phyloP scores from a whole-genome alignment of 2,888 invertebrate species.

The Melipona bicolor region DNA sequence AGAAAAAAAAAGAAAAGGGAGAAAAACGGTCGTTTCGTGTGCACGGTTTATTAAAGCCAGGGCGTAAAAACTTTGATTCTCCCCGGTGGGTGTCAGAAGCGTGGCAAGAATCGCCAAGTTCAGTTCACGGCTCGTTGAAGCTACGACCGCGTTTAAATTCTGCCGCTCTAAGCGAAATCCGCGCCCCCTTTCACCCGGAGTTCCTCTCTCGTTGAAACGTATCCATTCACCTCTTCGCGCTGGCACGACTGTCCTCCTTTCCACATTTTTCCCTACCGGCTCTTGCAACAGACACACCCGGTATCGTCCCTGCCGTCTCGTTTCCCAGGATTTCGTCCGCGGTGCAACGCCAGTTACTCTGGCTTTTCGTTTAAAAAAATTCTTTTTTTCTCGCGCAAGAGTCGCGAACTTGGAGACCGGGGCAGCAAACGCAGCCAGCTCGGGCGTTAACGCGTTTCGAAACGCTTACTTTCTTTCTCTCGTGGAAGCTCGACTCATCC shows the following conservation, averaged over 20 bases:
- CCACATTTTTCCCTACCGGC: not conserved
- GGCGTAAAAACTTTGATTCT: slow-evolving; percentile 11
- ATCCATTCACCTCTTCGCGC: not conserved
- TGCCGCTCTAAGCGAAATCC: slow-evolving; percentile 10
- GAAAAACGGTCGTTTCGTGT: slow-evolving; percentile 8
- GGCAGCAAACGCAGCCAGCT: not conserved
- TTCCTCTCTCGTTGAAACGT: slow-evolving; percentile 9
- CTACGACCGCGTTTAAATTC: slow-evolving; percentile 24
- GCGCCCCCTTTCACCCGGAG: slow-evolving; percentile 27
- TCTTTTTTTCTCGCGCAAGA: not conserved
- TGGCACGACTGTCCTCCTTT: slow-evolving; percentile 13
- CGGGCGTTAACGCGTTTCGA: slow-evolving; percentile 22
- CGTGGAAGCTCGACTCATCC: not conserved
- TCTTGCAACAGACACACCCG: slow-evolving; percentile 3
- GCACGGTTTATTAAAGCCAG: slow-evolving; percentile 21
- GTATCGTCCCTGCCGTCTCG: not conserved
- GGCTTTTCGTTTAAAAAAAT: not conserved
- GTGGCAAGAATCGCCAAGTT: slow-evolving; percentile 37
- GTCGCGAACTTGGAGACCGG: not conserved
- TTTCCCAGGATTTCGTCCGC: not conserved
- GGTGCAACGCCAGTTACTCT: slow-evolving; percentile 7
- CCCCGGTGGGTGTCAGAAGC: not conserved
- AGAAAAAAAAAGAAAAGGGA: not conserved
- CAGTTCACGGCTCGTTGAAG: slow-evolving; percentile 35
- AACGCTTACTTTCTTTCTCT: not conserved